These are phyloP conservation scores for Anas platyrhynchos DNA, from an alignment of 2,113 vertebrate species.

Conservation along the genomic window DNA sequence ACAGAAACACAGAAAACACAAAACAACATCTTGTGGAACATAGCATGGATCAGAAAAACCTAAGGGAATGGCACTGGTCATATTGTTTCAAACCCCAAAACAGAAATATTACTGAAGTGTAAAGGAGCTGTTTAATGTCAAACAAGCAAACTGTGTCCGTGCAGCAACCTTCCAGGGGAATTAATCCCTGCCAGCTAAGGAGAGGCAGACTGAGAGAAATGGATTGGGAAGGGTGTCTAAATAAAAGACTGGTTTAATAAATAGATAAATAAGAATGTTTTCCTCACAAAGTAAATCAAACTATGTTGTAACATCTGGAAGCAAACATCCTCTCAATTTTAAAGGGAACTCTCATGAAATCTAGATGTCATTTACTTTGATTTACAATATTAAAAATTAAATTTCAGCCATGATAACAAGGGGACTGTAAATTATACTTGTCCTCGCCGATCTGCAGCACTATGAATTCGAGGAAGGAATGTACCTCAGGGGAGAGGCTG, in stretches of 20 bases:
- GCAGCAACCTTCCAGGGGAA: not conserved
- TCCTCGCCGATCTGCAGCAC: not conserved
- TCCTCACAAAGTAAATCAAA: not conserved
- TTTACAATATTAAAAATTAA: not conserved
- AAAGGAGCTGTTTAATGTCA: not conserved
- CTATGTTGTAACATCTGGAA: not conserved
- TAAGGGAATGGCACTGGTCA: not conserved
- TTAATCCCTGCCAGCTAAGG: not conserved
- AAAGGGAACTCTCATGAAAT: not conserved
- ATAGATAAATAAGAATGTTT: not conserved
- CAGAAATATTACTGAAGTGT: not conserved
- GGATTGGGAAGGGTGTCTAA: not conserved
- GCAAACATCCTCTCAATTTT: not conserved
- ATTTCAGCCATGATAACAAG: not conserved
- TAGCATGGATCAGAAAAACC: not conserved
- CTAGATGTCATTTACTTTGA: not conserved
- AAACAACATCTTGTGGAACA: not conserved
- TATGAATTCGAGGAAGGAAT: not conserved
- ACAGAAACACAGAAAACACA: not conserved
- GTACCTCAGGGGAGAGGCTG: not conserved
- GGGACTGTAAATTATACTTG: not conserved
- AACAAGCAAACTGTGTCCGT: accelerated
- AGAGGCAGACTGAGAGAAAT: not conserved
- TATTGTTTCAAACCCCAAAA: not conserved
- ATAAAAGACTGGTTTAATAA: not conserved